These are phyloP conservation scores for Takifugu flavidus DNA, from an alignment of 2,113 vertebrate species.

Conservation along the genomic window DNA sequence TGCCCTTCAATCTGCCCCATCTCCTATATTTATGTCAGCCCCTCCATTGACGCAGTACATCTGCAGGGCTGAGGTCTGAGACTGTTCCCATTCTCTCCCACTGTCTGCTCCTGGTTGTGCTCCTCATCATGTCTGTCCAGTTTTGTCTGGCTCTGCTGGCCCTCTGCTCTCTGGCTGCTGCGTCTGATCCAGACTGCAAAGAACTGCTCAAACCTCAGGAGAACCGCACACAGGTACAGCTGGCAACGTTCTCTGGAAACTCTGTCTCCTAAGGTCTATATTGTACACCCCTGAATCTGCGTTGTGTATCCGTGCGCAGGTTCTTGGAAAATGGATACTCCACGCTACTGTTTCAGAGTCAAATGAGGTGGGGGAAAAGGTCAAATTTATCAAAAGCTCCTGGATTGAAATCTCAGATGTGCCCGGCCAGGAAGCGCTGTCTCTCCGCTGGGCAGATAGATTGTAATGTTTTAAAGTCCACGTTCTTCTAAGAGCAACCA, in stretches of 20 bases:
- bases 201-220: constrained; percentile 37
- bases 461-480: constrained; percentile 5
- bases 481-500: background rate
- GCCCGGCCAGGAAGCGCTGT: constrained; percentile 3
- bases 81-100: background rate
- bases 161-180: constrained; percentile 36
- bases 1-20: background rate
- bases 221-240: constrained; percentile 28
- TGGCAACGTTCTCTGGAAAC: too few relatives aligned
- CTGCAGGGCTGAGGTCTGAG: constrained; percentile 1
- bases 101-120: background rate
- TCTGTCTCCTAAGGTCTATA: too few relatives aligned
- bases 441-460: constrained; percentile 18
- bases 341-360: constrained; percentile 12
- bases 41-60: background rate
- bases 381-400: constrained; percentile 8
- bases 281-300: background rate
- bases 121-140: constrained; percentile 32
- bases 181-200: constrained; percentile 26
- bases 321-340: constrained; percentile 51
- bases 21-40: background rate
- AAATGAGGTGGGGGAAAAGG: fast-evolving
- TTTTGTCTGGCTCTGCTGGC: constrained; percentile 33
- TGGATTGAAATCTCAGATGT: constrained; percentile 15
- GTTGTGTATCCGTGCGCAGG: constrained; percentile 15